Evolutionary conservation across 2,888 invertebrate species (phyloP).

Genomic region (Euplexia lucipara): DNA sequence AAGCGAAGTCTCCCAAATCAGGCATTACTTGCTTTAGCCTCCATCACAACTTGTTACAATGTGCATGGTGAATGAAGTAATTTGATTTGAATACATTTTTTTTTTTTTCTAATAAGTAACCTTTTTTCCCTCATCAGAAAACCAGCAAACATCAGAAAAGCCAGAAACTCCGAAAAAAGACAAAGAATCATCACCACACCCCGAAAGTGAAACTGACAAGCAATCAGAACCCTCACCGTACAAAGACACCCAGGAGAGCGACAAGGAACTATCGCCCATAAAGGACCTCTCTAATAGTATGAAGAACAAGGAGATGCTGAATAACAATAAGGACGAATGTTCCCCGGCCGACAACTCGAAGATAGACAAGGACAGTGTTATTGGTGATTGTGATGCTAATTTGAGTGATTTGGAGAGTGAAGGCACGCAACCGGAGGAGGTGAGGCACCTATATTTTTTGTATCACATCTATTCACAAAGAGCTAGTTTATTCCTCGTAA

Average conservation of each 20-base stretch:
- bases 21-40: no score
- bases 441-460: no score
- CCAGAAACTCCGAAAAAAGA: constrained; percentile 81
- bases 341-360: constrained; percentile 85
- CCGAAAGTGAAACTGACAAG: constrained; percentile 69
- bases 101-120: no score
- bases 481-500: no score
- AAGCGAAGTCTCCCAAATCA: no score
- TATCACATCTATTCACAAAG: no score
- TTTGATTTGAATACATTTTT: no score
- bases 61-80: no score
- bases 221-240: constrained; percentile 71
- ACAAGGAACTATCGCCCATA: constrained; percentile 79
- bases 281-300: constrained; percentile 81
- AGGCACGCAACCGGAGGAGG: constrained; percentile 96
- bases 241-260: constrained; percentile 75
- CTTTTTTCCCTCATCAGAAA: constrained; percentile 33
- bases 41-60: no score
- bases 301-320: constrained; percentile 80
- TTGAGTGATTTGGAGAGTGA: constrained; percentile 97
- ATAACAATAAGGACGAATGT: constrained; percentile 88
- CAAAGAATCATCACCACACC: constrained; percentile 70
- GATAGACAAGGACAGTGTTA: constrained; percentile 92
- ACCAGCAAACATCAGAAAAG: constrained; percentile 76
- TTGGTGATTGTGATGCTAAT: constrained; percentile 90